A percentile compares a stretch with the other conserved stretches of the same genome.
Evolutionary conservation across 1,140 invertebrate species (phyloP).

Genomic region (Rhysida immarginata): DNA sequence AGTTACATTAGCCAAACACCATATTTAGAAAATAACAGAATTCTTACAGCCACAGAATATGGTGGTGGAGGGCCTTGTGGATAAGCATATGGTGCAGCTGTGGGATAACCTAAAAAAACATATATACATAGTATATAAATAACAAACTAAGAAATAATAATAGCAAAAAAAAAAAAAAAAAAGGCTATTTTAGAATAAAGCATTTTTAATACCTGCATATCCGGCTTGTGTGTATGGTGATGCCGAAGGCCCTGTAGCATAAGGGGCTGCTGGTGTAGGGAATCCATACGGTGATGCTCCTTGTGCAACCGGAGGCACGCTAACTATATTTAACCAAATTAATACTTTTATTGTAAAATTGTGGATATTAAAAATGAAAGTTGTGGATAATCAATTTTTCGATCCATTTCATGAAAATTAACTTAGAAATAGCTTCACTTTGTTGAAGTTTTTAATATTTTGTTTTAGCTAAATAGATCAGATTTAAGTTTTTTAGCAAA

Average conservation of each 20-base stretch:
- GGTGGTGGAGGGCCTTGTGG: slow-evolving; percentile 10
- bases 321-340: neutral
- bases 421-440: neutral
- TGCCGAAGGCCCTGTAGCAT: neutral
- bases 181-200: too few relatives aligned
- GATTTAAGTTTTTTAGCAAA: too few relatives aligned
- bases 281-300: neutral
- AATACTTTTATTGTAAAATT: neutral
- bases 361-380: neutral
- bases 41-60: slow-evolving; percentile 9
- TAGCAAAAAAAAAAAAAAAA: neutral
- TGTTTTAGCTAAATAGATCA: too few relatives aligned
- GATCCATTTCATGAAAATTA: neutral
- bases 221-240: neutral
- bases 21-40: too few relatives aligned
- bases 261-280: neutral
- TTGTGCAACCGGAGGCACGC: neutral
- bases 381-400: neutral
- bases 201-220: neutral
- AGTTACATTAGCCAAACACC: too few relatives aligned
- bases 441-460: too few relatives aligned
- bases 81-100: neutral
- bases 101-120: slow-evolving; percentile 11
- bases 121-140: too few relatives aligned
- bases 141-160: neutral